Base-by-base conservation (phyloP, 2,888 invertebrate species). In the Drosophila incognita region DNA sequence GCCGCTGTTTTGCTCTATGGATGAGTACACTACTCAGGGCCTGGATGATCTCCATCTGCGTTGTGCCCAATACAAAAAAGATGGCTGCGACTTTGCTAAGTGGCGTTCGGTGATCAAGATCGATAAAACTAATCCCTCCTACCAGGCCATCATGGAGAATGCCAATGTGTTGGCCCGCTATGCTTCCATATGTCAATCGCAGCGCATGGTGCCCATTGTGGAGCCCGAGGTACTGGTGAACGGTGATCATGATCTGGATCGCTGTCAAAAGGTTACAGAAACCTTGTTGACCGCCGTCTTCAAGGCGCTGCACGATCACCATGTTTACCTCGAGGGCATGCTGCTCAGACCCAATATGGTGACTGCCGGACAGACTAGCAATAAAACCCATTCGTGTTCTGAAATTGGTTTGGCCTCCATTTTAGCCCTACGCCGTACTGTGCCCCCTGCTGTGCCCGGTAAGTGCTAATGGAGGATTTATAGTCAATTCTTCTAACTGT, bases 301-400 rank as follows among this genome's bases (percentile, higher is more conserved):
- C 95, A 99, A 99, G 94, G 99, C 99, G 4, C 95, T 99, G 79
- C 96, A 95, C 89, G 99, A 99, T 93, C 99, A 99, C 93, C 98
- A 99, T 93, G 98, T 99, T 67, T 99, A 95, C 94, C 95, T 99
- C 85, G 99, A 99, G 94, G 99, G 99, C 77, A 99, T 99, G 10
- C 95, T 99, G 29, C 95, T 99, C 88, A 99, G 99, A 93, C 99
- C 99, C 59, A 99, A 99, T 95, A 99, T 99, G 99, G 99, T 99
- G 38, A 98, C 97, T 54, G 95, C 97, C 63, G 99, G 98, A 68
- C 97, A 97, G 94, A 95, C 95, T 35, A 96, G 96, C 93, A 92
- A 96, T 78, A 96, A 95, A 88, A 96, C 95, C 82, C 96, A 95
- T 92, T 95, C 96, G 11, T 95, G 98, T 0, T 95, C 95, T 89